These are phyloP conservation scores for Passer montanus DNA, from an alignment of 2,113 vertebrate genomes.

Conservation along the genomic window DNA sequence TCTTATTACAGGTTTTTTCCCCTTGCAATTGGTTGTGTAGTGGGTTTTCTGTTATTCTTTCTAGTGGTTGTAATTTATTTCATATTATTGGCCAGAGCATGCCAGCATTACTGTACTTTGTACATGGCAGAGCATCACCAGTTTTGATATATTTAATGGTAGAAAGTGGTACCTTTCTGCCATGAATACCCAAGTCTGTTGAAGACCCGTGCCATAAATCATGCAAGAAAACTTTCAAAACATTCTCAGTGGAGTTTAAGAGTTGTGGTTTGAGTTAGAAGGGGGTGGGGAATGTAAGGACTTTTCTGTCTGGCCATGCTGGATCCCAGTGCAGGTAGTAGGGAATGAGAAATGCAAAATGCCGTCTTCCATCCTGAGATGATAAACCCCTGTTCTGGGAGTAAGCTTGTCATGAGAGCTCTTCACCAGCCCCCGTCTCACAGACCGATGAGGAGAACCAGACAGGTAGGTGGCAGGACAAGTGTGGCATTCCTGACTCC, in stretches of 20 bases:
- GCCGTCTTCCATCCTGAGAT: not conserved
- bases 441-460: not conserved
- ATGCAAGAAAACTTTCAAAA: not conserved
- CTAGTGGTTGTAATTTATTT: not conserved
- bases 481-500: not conserved
- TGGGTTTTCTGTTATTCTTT: not conserved
- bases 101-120: not conserved
- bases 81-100: not conserved
- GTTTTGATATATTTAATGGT: not conserved
- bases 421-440: not conserved
- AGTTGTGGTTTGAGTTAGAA: not conserved
- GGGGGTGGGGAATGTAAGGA: not conserved
- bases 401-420: not conserved
- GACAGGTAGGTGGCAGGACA: not conserved
- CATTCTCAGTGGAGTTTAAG: not conserved
- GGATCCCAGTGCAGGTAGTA: not conserved
- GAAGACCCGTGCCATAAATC: not conserved
- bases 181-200: not conserved
- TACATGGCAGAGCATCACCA: not conserved
- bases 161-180: not conserved
- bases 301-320: not conserved
- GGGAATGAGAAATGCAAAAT: not conserved
- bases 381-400: not conserved
- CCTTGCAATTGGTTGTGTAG: not conserved
- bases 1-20: constrained; percentile 45